phyloP scores from a whole-genome alignment of 2,113 vertebrate species.

The Thomomys bottae region DNA sequence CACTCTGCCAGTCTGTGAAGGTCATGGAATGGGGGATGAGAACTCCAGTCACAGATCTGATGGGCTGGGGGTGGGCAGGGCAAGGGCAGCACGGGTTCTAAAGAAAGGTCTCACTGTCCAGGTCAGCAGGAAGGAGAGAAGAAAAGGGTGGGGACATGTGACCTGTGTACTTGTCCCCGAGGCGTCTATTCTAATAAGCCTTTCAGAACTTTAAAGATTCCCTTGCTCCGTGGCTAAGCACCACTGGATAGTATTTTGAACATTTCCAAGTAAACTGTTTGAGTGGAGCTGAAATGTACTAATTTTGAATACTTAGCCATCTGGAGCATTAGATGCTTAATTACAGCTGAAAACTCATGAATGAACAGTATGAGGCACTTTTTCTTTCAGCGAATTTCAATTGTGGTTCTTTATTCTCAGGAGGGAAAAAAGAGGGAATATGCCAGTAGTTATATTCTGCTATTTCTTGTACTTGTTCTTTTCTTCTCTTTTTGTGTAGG shows the following conservation, averaged over 20 bases:
- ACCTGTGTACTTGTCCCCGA: not conserved
- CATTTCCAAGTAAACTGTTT: slow-evolving; percentile 78
- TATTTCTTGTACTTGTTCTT: slow-evolving; percentile 55
- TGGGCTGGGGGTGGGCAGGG: not conserved
- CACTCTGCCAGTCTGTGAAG: not conserved
- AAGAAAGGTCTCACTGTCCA: not conserved
- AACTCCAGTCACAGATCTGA: not conserved
- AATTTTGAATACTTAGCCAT: slow-evolving; percentile 85
- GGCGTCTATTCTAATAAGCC: slow-evolving; percentile 38
- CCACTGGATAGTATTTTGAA: slow-evolving; percentile 77
- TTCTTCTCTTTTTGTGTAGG: slow-evolving; percentile 58
- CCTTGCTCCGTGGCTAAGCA: slow-evolving; percentile 66
- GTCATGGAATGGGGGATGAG: not conserved
- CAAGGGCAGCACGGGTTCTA: not conserved
- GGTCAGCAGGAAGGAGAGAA: not conserved
- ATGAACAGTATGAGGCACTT: slow-evolving; percentile 81
- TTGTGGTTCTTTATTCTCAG: slow-evolving; percentile 72
- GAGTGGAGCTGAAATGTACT: slow-evolving; percentile 82
- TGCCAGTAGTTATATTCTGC: slow-evolving; percentile 25
- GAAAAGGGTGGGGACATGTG: not conserved
- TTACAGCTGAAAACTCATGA: slow-evolving; percentile 83
- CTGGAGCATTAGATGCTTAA: slow-evolving; percentile 85
- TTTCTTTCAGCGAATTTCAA: slow-evolving; percentile 75
- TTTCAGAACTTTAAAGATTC: slow-evolving; percentile 59
- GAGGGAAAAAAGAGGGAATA: not conserved